Evolutionary conservation across 2,797 vertebrate genomes (phyloP).

Genomic region (Lacerta viridis): DNA sequence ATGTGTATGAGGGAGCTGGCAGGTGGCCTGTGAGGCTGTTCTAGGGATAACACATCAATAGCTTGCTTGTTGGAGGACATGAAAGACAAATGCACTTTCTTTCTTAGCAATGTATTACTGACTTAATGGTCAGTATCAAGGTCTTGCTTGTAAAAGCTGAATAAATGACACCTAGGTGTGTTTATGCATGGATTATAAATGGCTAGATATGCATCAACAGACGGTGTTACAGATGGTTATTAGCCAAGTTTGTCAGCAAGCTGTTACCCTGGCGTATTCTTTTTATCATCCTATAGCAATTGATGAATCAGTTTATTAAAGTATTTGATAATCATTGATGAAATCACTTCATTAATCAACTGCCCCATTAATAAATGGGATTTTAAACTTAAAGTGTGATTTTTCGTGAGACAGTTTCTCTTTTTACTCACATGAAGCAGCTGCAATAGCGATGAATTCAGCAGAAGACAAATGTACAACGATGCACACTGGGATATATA

Average conservation of each 20-base stretch:
- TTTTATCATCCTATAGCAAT: conserved; percentile 22
- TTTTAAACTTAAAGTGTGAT: conserved; percentile 12
- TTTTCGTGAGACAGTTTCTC: background rate
- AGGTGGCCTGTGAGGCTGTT: background rate
- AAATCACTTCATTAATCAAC: conserved; percentile 32
- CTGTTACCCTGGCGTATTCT: conserved; percentile 35
- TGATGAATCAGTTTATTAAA: conserved; percentile 39
- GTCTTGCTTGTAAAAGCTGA: conserved; percentile 40
- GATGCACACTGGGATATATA: background rate
- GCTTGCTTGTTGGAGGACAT: conserved; percentile 15
- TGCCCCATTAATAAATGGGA: conserved; percentile 19
- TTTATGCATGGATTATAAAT: conserved; percentile 41
- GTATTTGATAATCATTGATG: conserved; percentile 26
- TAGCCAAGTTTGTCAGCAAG: conserved; percentile 47
- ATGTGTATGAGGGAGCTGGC: background rate
- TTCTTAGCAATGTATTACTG: conserved; percentile 25
- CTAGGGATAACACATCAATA: conserved; percentile 16
- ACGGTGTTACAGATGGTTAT: conserved; percentile 42
- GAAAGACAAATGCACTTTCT: conserved; percentile 29
- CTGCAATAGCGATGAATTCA: conserved; percentile 2
- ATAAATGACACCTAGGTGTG: conserved; percentile 35
- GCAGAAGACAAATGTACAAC: background rate
- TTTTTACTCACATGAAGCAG: background rate
- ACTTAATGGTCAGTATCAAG: conserved; percentile 37
- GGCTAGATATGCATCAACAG: conserved; percentile 32